Evolutionary conservation across 2,888 invertebrate species (phyloP), one percentile per base, ranked within the genome.

Genomic region (Platycheirus rosarum): DNA sequence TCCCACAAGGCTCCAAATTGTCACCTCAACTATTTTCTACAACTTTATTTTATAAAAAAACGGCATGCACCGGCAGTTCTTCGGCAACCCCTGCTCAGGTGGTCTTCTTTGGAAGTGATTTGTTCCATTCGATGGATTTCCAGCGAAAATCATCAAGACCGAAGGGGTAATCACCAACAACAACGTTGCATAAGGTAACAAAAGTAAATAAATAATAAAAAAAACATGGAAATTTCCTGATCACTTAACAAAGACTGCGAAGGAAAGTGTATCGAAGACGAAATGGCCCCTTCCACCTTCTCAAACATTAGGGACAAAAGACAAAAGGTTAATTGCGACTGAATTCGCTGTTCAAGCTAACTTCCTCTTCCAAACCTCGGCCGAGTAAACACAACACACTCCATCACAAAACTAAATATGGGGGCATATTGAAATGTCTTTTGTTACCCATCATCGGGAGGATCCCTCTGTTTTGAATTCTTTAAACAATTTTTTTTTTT

Each of bases 341-440:
- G 70, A 80, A 76, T 62, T 76, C 62, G 53, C 51, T 71, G 48
- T 46, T 80, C 60, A 71, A 60, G 76, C 82, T 48, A 63, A 82
- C 82, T 82, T 82, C 82, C 82, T 82, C 68, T 73, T 76, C n/a
- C 23, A 55, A 53, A 63, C 40, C 44, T 35, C 18, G 65, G 51
- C 29, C 62, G 79, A 80, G 76, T 53, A 53, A 46, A 37, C 53
- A 46, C 16, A 51, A 40, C 16, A 18, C 26, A 37, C 16, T 14
- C 69, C 8, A 7, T 53, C 2, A 2, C 6, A 16, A 0, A 37
- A 18, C 35, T 13, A n/a, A 44, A 60, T 29, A 82, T 82, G 82
- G 82, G 82, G 82, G 82, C 63, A 55, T 49, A 82, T 82, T 82
- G 60, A 82, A 66, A 68, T 69, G 55, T 79, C 78, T 79, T 74